Evolutionary conservation across 1,140 invertebrate genomes (phyloP).

Genomic region (Drosophila melanica): DNA sequence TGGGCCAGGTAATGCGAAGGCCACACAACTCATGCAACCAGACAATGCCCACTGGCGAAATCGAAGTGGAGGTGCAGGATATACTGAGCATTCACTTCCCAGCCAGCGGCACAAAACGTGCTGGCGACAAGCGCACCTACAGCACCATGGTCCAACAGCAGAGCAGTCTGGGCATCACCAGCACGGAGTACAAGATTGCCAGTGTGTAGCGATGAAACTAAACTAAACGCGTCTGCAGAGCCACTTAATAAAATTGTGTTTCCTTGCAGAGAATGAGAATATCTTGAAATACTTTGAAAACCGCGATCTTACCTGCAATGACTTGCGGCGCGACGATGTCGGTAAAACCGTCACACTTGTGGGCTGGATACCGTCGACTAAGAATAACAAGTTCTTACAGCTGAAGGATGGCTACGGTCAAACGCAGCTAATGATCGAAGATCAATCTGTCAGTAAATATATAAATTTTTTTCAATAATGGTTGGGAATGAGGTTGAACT

Average conservation of each 20-base stretch:
- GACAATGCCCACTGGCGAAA: slow-evolving; percentile 83
- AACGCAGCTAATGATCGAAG: slow-evolving; percentile 88
- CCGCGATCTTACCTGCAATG: slow-evolving; percentile 90
- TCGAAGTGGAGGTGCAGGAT: slow-evolving; percentile 84
- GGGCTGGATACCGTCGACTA: slow-evolving; percentile 90
- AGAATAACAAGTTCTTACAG: slow-evolving; percentile 88
- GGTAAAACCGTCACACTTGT: slow-evolving; percentile 88
- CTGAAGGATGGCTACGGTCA: slow-evolving; percentile 90
- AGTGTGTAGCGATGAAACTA: slow-evolving; percentile 49
- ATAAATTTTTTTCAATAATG: background rate
- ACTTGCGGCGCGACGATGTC: slow-evolving; percentile 86
- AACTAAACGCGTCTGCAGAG: too few relatives aligned
- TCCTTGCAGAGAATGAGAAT: slow-evolving; percentile 74
- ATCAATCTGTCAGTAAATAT: slow-evolving; percentile 70
- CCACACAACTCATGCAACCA: slow-evolving; percentile 81
- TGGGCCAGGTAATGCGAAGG: slow-evolving; percentile 77
- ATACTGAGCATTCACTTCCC: slow-evolving; percentile 80
- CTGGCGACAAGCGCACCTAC: slow-evolving; percentile 72
- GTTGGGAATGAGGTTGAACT: background rate
- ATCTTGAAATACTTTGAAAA: slow-evolving; percentile 85
- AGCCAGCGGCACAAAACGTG: slow-evolving; percentile 57
- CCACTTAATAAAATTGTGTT: background rate
- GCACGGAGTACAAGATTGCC: slow-evolving; percentile 82
- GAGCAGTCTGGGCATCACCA: slow-evolving; percentile 75
- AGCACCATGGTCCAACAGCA: slow-evolving; percentile 74